Evolutionary conservation across 1,140 invertebrate species (phyloP), one percentile per base, ranked within the genome.

Genomic region (Danaus melanippus): DNA sequence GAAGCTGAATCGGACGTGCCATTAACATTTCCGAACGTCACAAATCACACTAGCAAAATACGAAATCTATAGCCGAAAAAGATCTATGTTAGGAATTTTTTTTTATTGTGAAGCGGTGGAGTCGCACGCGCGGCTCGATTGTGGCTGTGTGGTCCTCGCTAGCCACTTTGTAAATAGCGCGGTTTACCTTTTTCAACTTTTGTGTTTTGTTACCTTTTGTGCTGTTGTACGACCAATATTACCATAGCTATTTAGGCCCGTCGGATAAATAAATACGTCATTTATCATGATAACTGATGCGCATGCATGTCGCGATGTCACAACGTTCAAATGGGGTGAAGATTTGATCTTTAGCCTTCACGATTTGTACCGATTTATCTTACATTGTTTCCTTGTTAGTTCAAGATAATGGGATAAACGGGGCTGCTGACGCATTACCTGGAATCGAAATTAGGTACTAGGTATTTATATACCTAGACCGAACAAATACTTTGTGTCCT

Each of bases 201-300:
- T 86, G 81, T 86, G 84, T 86, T 86, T 86, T 86, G 84, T 86
- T 86, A 86, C 84, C 84, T 86, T 86, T 86, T 86, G 84, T 85
- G 80, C 80, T 79, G 77, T 86, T 85, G 80, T 86, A 86, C 76
- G 75, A 74, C 79, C 84, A 86, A 86, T 86, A 86, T 85, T 86
- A 86, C 84, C 82, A 84, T 83, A 86, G 84, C 84, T 84, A 86
- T 86, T 86, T 86, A 86, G 76, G 82, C 74, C 80, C 80, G 78
- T 83, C 79, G 77, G 79, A 86, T 86, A 86, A 85, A 86, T 85
- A 86, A 86, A 86, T 86, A 86, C 74, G 80, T 84, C 82, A 86
- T 86, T 86, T 86, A 86, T 86, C 84, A 86, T 82, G 79, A 83
- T 81, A 86, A 79, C 79, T 76, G 76, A 84, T 80, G 81, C 76